phyloP scores from a whole-genome alignment of 1,140 invertebrate genomes.

The Eulimnadia texana region DNA sequence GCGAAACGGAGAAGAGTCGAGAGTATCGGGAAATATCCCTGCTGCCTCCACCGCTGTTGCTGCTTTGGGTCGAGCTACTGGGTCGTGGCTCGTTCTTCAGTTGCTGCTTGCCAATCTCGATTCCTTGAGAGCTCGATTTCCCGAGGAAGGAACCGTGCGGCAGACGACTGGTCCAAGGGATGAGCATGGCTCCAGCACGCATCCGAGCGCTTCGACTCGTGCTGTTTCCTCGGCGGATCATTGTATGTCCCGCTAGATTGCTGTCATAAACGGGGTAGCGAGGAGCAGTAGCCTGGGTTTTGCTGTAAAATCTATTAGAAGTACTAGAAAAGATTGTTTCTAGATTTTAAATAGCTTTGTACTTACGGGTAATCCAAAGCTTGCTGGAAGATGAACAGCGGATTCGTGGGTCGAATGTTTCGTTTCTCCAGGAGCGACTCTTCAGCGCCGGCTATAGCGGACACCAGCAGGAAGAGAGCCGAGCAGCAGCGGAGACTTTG shows the following conservation, averaged over 20 bases:
- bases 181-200: neutral
- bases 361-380: slow-evolving; percentile 3
- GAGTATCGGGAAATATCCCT: neutral
- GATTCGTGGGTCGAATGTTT: slow-evolving; percentile 2
- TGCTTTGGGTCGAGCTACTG: neutral
- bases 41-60: no score
- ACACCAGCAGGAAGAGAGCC: neutral
- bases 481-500: neutral
- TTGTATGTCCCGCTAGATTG: neutral
- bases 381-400: slow-evolving; percentile 1
- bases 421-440: neutral
- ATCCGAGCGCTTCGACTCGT: neutral
- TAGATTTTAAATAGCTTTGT: neutral
- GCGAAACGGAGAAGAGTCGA: neutral
- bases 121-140: neutral
- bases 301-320: neutral
- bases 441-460: neutral
- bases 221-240: neutral
- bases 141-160: neutral
- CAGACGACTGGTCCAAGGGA: neutral
- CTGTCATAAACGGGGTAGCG: neutral
- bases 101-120: neutral
- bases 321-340: neutral
- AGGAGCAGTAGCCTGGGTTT: neutral
- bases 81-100: neutral